Evolutionary conservation across 2,888 invertebrate species (phyloP).

Genomic region (Lasioglossum oenotherae): DNA sequence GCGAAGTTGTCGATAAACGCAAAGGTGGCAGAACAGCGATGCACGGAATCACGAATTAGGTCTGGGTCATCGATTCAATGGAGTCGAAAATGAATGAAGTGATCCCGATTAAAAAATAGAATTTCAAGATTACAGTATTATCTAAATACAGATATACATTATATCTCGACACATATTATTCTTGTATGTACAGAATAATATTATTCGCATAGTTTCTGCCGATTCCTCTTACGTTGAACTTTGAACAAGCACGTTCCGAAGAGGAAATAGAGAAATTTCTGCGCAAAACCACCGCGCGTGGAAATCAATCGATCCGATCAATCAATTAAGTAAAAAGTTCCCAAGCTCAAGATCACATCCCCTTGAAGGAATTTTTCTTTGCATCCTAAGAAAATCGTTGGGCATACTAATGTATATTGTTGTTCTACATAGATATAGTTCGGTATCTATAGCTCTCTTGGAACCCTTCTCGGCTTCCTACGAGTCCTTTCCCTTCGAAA

Average conservation of each 20-base stretch:
- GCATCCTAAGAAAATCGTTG: not conserved
- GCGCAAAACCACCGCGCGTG: not conserved
- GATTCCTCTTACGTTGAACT: not conserved
- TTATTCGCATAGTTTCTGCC: not conserved
- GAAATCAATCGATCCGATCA: not conserved
- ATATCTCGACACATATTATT: not conserved
- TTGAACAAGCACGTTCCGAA: not conserved
- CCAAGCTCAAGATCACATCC: not conserved
- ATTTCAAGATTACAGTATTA: not conserved
- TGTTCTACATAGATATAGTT: slow-evolving; percentile 1
- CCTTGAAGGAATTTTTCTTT: not conserved
- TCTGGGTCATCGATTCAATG: not conserved
- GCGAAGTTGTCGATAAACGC: not conserved
- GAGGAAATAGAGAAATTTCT: not conserved
- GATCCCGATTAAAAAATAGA: not conserved
- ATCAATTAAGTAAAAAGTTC: not conserved
- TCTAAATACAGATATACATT: not conserved
- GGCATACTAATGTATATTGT: not conserved
- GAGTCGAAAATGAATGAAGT: not conserved
- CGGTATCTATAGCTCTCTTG: not conserved
- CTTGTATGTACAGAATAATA: not conserved
- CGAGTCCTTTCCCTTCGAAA: not conserved
- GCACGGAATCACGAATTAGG: not conserved
- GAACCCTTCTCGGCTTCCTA: not conserved
- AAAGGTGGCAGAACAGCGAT: not conserved